Conservation (phyloP, 2,113 vertebrate genomes). For the Hipposideros armiger region DNA sequence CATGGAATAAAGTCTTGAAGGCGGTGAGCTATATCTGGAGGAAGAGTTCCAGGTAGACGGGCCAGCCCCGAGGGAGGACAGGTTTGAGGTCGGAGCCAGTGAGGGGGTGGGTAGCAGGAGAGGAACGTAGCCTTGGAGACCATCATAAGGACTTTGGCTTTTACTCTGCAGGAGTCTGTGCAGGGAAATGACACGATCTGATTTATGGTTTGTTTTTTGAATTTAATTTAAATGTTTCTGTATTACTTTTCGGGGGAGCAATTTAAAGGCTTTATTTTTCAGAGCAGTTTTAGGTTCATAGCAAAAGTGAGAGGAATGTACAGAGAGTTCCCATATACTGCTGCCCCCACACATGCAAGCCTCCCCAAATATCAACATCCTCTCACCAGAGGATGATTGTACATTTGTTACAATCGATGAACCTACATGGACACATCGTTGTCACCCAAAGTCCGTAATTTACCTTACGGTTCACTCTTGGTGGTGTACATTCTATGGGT, state of each 20-base stretch:
- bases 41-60: neutral
- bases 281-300: neutral
- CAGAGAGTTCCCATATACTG: neutral
- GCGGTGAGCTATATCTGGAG: neutral
- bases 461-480: neutral
- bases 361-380: neutral
- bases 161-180: neutral
- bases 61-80: accelerated
- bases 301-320: neutral
- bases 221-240: neutral
- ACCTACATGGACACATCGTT: neutral
- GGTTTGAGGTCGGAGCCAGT: neutral
- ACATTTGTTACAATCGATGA: neutral
- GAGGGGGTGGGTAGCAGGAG: neutral
- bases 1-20: neutral
- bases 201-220: neutral
- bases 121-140: neutral
- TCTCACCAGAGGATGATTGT: neutral
- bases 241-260: neutral
- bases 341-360: neutral
- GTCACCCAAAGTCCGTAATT: neutral
- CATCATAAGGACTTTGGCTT: neutral
- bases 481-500: neutral
- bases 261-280: neutral
- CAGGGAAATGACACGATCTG: neutral